A percentile compares a stretch with the other conserved stretches of the same genome.
Conservation (phyloP, 2,113 vertebrate genomes). For the Phasianus colchicus region DNA sequence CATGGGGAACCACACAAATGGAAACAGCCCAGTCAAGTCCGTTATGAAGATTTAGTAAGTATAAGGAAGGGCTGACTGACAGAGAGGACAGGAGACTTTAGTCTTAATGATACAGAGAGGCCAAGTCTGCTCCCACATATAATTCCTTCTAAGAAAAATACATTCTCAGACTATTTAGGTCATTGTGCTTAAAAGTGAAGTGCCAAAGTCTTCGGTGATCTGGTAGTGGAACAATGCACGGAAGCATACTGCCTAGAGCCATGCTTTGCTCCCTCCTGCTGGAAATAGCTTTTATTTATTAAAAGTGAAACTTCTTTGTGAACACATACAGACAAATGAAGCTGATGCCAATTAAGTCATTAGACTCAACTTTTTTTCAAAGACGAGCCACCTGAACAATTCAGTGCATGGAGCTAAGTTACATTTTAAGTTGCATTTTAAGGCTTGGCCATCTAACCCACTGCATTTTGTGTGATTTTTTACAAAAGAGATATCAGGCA, state of each 20-base stretch:
- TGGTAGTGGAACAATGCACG: background rate
- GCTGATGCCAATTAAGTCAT: background rate
- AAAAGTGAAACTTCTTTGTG: background rate
- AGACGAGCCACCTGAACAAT: background rate
- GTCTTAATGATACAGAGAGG: background rate
- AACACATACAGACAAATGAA: background rate
- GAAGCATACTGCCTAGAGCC: background rate
- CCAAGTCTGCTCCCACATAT: slow-evolving; percentile 17
- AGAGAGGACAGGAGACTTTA: slow-evolving; percentile 18
- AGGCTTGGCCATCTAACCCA: background rate
- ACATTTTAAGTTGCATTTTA: background rate
- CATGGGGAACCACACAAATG: background rate
- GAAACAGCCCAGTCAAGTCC: background rate
- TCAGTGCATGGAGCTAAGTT: background rate
- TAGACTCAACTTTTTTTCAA: background rate
- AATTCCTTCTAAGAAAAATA: slow-evolving; percentile 36
- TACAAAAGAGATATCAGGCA: background rate
- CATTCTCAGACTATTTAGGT: slow-evolving; percentile 69
- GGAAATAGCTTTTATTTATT: background rate
- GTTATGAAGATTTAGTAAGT: background rate
- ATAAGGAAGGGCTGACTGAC: background rate
- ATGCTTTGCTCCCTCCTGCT: background rate
- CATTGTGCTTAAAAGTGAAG: slow-evolving; percentile 42
- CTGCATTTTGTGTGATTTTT: background rate
- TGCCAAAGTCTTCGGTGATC: background rate